A percentile compares a stretch with the other conserved stretches of the same genome.
phyloP scores from a whole-genome alignment of 2,888 invertebrate species.

The Trichopria drosophilae region DNA sequence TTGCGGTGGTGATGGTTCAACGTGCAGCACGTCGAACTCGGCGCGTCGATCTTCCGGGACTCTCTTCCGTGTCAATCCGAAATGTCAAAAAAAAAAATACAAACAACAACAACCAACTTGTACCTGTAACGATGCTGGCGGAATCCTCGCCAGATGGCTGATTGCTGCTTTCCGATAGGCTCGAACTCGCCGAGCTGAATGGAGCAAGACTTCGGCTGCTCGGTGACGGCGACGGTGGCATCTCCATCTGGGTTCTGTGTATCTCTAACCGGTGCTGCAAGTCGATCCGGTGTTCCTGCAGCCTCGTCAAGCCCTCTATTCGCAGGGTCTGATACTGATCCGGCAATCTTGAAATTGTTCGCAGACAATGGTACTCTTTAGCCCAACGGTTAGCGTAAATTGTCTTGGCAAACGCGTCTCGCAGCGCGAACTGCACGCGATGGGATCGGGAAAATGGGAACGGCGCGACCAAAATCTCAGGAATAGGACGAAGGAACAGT shows the following conservation, averaged over 20 bases:
- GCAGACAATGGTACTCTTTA: conserved; percentile 28
- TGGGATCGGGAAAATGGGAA: too few species aligned
- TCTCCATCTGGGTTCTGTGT: conserved; percentile 57
- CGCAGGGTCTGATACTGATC: conserved; percentile 57
- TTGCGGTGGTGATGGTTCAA: conserved; percentile 37
- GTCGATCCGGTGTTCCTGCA: conserved; percentile 57
- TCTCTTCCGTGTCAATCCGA: too few species aligned
- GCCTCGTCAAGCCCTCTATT: conserved; percentile 57
- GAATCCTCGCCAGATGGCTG: conserved; percentile 61
- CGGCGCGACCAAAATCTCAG: too few species aligned
- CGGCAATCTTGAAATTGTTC: conserved; percentile 54
- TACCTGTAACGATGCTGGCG: conserved; percentile 89
- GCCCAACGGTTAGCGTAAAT: conserved; percentile 50
- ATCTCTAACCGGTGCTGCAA: conserved; percentile 56
- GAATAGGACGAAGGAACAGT: too few species aligned
- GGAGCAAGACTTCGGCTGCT: conserved; percentile 78
- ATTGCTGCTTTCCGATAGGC: conserved; percentile 73
- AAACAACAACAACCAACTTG: conserved; percentile 38
- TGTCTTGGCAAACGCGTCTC: conserved; percentile 47
- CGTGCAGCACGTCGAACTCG: conserved; percentile 25
- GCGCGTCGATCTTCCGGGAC: too few species aligned
- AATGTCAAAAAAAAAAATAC: conserved; percentile 17
- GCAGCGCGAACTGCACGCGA: too few species aligned
- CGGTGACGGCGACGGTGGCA: conserved; percentile 82
- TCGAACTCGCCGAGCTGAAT: conserved; percentile 88